Base-by-base conservation (phyloP, 1,140 invertebrate genomes). In the Neodiprion virginianus region DNA sequence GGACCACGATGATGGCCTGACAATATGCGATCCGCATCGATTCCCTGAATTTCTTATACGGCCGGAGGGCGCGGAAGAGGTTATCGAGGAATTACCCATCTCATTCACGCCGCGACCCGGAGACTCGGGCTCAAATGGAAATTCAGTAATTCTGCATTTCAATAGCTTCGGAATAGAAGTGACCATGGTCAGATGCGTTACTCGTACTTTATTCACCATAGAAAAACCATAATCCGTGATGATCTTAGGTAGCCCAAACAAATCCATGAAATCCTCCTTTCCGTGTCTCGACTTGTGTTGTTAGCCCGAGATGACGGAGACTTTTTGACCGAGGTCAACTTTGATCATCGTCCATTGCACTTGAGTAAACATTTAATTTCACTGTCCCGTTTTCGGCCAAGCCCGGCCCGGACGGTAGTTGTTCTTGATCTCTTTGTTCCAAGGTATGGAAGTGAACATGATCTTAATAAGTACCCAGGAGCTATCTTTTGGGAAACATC, bases 21-120 rank as follows among this genome's bases (percentile, higher is more conserved):
- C 83, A 85, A 85, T 85, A 84, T 84, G 82, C 81, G 82, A 82
- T 83, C 74, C 78, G 78, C 66, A 48, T 81, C 77, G 78, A 75
- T 74, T 80, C 53, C 77, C 73, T 78, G 73, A 81, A 83, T 81
- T 81, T 80, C 80, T 82, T 77, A 78, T 79, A 76, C 77, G 74
- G 47, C 14, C 48, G 72, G 75, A 61, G n/a, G 53, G 23, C 17
- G 23, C 10, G 8, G 65, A 21, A 73, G 74, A 61, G 53, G 17
- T 50, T 10, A 40, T 65, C 67, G 14, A 74, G 78, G 79, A 80
- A 81, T 81, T 81, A 81, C 79, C 74, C 70, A 65, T 21, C 77
- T 81, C 80, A 76, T 81, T 81, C 79, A 74, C 79, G 77, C 79
- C 65, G 49, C n/a, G 75, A 50, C 23, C 14, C 48, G 8, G 4